Conservation (phyloP, 1,140 invertebrate species). For the Cheumatopsyche charites region DNA sequence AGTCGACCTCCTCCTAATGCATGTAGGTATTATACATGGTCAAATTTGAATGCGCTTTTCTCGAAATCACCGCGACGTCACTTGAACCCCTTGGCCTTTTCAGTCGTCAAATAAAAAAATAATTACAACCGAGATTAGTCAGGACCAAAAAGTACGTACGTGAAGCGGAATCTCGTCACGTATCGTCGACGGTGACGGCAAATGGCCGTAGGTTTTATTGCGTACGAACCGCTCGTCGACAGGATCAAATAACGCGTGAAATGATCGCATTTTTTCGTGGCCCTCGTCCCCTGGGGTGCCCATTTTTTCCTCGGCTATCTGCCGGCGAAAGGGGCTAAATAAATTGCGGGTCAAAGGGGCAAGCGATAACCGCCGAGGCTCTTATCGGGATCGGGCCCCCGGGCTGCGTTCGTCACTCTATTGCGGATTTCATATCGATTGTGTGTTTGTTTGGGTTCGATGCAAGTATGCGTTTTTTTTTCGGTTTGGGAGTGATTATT, state of each 20-base stretch:
- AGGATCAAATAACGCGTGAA: slow-evolving; percentile 39
- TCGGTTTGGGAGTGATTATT: too few relatives aligned
- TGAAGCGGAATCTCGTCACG: slow-evolving; percentile 19
- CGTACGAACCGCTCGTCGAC: slow-evolving; percentile 32
- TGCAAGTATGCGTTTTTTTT: too few relatives aligned
- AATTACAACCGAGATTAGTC: too few relatives aligned
- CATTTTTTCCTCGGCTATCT: neutral
- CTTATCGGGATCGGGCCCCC: neutral
- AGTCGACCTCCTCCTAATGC: too few relatives aligned
- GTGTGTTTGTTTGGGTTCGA: too few relatives aligned
- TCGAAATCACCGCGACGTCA: too few relatives aligned
- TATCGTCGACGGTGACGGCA: slow-evolving; percentile 24
- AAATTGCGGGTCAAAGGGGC: slow-evolving; percentile 24
- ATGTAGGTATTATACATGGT: too few relatives aligned
- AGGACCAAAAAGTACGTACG: too few relatives aligned
- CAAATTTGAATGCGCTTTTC: too few relatives aligned
- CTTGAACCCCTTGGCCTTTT: too few relatives aligned
- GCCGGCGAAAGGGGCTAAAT: neutral
- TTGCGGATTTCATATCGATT: neutral
- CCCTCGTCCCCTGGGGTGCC: neutral
- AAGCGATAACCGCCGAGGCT: neutral
- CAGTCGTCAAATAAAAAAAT: too few relatives aligned
- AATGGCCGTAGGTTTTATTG: slow-evolving; percentile 37
- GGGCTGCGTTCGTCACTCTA: slow-evolving; percentile 3
- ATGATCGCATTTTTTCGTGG: slow-evolving; percentile 30